A percentile compares a stretch with the other conserved stretches of the same genome.
Conservation (phyloP, 2,888 invertebrate species). For the Pollenia amentaria region DNA sequence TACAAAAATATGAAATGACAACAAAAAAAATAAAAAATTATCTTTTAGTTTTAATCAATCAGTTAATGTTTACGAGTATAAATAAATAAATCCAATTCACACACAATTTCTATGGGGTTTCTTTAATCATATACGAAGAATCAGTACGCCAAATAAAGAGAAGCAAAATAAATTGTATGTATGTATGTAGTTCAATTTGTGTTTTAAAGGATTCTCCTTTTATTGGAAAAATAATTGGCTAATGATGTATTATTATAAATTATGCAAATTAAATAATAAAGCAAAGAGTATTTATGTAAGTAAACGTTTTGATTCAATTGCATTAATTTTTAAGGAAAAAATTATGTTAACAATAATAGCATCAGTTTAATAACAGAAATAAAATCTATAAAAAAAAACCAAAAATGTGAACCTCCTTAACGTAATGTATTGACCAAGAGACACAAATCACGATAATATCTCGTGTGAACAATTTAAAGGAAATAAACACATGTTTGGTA, state of each 20-base stretch:
- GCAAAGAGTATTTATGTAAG: too few relatives aligned
- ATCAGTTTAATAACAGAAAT: too few relatives aligned
- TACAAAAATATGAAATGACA: background rate
- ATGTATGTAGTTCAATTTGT: too few relatives aligned
- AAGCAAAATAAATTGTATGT: too few relatives aligned
- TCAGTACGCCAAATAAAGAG: background rate
- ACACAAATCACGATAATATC: constrained; percentile 26
- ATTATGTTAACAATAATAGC: too few relatives aligned
- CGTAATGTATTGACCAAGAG: background rate
- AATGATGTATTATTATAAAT: too few relatives aligned
- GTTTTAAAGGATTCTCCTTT: too few relatives aligned
- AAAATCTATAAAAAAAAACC: background rate
- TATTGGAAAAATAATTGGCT: too few relatives aligned
- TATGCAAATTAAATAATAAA: too few relatives aligned
- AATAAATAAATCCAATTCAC: constrained; percentile 21
- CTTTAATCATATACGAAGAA: constrained; percentile 41
- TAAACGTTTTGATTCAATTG: too few relatives aligned
- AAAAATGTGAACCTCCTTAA: background rate
- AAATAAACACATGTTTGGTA: constrained; percentile 59
- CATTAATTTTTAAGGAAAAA: too few relatives aligned
- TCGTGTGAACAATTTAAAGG: constrained; percentile 52
- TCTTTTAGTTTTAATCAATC: constrained; percentile 40
- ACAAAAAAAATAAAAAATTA: constrained; percentile 30
- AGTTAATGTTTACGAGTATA: constrained; percentile 24
- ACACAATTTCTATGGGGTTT: constrained; percentile 19